Base-by-base conservation (phyloP, 2,797 vertebrate genomes). In the Enoplosus armatus region DNA sequence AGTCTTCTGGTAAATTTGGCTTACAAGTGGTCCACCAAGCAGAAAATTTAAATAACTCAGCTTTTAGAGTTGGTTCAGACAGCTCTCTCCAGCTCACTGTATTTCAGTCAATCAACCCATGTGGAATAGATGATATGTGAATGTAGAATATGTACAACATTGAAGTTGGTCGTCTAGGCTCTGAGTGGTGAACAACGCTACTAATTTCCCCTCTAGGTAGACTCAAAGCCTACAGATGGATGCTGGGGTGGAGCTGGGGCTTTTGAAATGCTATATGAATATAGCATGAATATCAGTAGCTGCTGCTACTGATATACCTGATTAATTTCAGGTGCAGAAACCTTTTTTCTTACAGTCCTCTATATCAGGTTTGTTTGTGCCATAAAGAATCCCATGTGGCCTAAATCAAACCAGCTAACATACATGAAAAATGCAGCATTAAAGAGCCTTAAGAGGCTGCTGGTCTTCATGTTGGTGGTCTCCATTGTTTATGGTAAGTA, bases 91-190 rank as follows among this genome's bases (percentile, higher is more conserved):
- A 77, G 72, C 53, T 70, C 37, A 45, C 58, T 80, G 50, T 72
- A 61, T 78, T 83, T 80, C 65, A 80, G 48, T 48, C 62, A 48
- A 47, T 56, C 72, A 76, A 51, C 67, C 82, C 79, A 78, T n/a
- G 53, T 81, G 79, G 72, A 88, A 85, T 43, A 72, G 70, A 85
- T 86, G 47, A 84, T 78, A 68, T 71, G 20, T 10, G 47, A 80
- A 72, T 58, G 35, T 56, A 63, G n/a, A 84, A 68, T 70, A 77
- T 54, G 61, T 24, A 61, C 55, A 54, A 63, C 73, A 37, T 60
- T 72, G 65, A 80, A 79, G 68, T 88, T 75, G 75, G 50, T 7
- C 12, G 9, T 79, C 80, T 45, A 35, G 45, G 31, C 58, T 66
- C 12, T 77, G 68, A 63, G 26, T 6, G 53, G 20, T n/a, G 8